These are phyloP conservation scores for Meloe dianella DNA, from an alignment of 2,888 invertebrate species.

Conservation along the genomic window DNA sequence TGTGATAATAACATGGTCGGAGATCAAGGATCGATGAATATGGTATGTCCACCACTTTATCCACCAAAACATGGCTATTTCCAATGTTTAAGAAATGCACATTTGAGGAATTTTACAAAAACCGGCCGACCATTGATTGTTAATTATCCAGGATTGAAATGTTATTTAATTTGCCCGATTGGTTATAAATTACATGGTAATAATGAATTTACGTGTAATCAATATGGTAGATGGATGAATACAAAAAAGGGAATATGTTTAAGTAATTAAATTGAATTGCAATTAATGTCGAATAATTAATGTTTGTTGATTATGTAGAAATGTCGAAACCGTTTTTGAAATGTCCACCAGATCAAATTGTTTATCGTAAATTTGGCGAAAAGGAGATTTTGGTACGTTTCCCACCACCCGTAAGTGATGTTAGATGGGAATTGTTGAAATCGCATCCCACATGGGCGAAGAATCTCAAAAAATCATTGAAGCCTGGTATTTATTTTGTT, in stretches of 20 bases:
- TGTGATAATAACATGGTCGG: slow-evolving; percentile 48
- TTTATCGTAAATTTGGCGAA: slow-evolving; percentile 52
- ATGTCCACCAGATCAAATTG: slow-evolving; percentile 61
- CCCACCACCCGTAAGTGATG: slow-evolving; percentile 63
- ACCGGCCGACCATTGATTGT: slow-evolving; percentile 52
- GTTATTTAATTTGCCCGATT: slow-evolving; percentile 60
- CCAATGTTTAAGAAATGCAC: slow-evolving; percentile 56
- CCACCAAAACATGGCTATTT: slow-evolving; percentile 60
- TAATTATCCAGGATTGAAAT: slow-evolving; percentile 61
- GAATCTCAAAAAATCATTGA: slow-evolving; percentile 60
- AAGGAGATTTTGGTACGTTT: slow-evolving; percentile 60
- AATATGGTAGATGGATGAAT: slow-evolving; percentile 60
- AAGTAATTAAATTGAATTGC: slow-evolving; percentile 18
- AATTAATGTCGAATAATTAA: not conserved
- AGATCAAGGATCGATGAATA: slow-evolving; percentile 37
- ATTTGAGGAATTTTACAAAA: slow-evolving; percentile 38
- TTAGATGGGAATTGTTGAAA: slow-evolving; percentile 63
- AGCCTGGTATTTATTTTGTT: slow-evolving; percentile 60
- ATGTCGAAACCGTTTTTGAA: slow-evolving; percentile 61
- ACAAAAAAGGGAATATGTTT: slow-evolving; percentile 59
- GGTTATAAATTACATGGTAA: slow-evolving; percentile 59
- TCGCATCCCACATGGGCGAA: slow-evolving; percentile 63
- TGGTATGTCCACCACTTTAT: slow-evolving; percentile 56
- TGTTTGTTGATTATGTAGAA: slow-evolving; percentile 48
- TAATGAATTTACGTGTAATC: slow-evolving; percentile 59